A percentile compares a stretch with the other conserved stretches of the same genome.
Conservation (phyloP, 1,140 invertebrate species). For the Battus philenor region DNA sequence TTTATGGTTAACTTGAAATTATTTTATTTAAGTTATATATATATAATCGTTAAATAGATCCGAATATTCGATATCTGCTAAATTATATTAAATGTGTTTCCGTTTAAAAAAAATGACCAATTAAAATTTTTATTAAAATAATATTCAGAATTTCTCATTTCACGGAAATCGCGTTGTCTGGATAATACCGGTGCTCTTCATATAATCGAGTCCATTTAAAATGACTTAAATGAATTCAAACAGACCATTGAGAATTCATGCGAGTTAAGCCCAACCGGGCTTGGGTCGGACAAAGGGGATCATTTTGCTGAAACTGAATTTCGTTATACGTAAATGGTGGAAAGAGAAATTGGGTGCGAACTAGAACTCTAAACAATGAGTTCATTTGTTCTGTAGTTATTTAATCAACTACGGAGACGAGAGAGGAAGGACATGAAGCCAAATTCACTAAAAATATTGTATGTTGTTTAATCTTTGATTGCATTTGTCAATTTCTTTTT, state of each 20-base stretch:
- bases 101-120: no score
- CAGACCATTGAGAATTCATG: slow-evolving; percentile 10
- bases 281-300: slow-evolving; percentile 28
- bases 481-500: no score
- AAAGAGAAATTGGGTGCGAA: slow-evolving; percentile 19
- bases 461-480: no score
- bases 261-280: slow-evolving; percentile 3
- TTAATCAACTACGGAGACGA: no score
- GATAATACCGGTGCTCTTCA: slow-evolving; percentile 5
- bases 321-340: slow-evolving; percentile 27
- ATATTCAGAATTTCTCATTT: slow-evolving; percentile 5
- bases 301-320: slow-evolving; percentile 28
- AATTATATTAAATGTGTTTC: no score
- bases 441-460: no score
- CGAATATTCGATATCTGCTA: no score
- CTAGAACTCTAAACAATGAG: slow-evolving; percentile 17
- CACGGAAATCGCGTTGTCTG: slow-evolving; percentile 3
- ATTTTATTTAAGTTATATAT: no score
- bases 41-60: no score
- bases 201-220: slow-evolving; percentile 10
- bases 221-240: slow-evolving; percentile 13
- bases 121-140: no score
- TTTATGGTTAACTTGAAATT: no score
- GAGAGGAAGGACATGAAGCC: no score
- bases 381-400: slow-evolving; percentile 16